phyloP scores from a whole-genome alignment of 2,888 invertebrate genomes.

The Phlogophora meticulosa region DNA sequence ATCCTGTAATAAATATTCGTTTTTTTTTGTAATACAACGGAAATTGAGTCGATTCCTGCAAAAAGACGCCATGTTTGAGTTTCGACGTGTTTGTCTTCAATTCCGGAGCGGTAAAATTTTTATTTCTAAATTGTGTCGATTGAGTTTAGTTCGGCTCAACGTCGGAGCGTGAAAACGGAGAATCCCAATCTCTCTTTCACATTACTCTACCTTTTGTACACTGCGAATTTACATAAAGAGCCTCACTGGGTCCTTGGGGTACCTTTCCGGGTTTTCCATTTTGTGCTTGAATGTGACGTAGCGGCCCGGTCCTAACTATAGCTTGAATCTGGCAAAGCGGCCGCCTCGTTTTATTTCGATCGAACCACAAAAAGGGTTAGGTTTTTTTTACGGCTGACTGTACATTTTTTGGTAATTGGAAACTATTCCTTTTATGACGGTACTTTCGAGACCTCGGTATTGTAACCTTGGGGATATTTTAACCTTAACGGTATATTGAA shows the following conservation, averaged over 20 bases:
- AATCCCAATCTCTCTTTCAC: conserved; percentile 85
- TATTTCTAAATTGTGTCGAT: conserved; percentile 75
- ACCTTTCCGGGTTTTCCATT: conserved; percentile 88
- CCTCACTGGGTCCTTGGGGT: conserved; percentile 85
- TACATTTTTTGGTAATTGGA: conserved; percentile 72
- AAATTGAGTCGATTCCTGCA: conserved; percentile 52
- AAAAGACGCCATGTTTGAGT: conserved; percentile 52
- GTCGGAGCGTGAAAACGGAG: conserved; percentile 77
- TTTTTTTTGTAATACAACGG: conserved; percentile 57
- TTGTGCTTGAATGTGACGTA: conserved; percentile 85
- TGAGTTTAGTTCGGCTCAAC: conserved; percentile 70
- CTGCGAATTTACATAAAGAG: conserved; percentile 88
- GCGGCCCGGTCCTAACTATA: conserved; percentile 76
- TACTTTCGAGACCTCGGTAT: conserved; percentile 54
- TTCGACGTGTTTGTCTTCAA: conserved; percentile 71
- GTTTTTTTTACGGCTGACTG: conserved; percentile 67
- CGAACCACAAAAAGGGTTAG: conserved; percentile 75
- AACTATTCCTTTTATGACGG: conserved; percentile 67
- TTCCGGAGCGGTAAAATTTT: conserved; percentile 70
- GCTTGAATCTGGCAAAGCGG: conserved; percentile 81
- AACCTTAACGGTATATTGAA: conserved; percentile 56
- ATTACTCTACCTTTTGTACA: conserved; percentile 86
- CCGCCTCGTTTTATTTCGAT: conserved; percentile 81
- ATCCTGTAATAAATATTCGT: conserved; percentile 37
- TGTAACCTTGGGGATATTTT: conserved; percentile 51